These are phyloP conservation scores for Agriopis leucophaearia DNA, from an alignment of 2,888 invertebrate species.

Conservation along the genomic window DNA sequence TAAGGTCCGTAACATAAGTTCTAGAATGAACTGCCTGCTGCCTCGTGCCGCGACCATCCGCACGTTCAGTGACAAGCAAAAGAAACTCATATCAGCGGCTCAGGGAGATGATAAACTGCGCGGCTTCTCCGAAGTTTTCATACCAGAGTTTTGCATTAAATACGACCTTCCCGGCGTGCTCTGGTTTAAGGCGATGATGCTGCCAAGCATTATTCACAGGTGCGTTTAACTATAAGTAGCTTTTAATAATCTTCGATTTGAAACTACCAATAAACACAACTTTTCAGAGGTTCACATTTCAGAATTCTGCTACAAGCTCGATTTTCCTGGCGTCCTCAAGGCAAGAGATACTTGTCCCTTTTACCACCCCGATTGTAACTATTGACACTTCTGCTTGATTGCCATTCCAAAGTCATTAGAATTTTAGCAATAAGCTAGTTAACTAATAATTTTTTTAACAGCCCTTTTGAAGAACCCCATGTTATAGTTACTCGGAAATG, in stretches of 20 bases:
- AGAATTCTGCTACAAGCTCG: too few species aligned
- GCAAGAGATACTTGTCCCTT: too few species aligned
- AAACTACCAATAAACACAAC: too few species aligned
- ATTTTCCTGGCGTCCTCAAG: too few species aligned
- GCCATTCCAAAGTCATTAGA: too few species aligned
- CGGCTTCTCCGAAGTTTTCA: constrained; percentile 88
- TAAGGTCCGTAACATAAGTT: constrained; percentile 76
- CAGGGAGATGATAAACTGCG: constrained; percentile 81
- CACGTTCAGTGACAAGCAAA: constrained; percentile 70
- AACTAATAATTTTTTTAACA: too few species aligned
- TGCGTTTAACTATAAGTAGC: constrained; percentile 52
- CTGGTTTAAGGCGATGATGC: constrained; percentile 93
- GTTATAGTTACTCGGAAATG: too few species aligned
- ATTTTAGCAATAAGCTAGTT: too few species aligned
- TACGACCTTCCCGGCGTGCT: constrained; percentile 90
- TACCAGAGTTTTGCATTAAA: constrained; percentile 95
- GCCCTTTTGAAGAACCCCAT: too few species aligned
- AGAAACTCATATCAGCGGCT: constrained; percentile 61
- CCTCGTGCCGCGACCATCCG: constrained; percentile 75
- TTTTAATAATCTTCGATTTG: not conserved
- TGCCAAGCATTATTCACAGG: constrained; percentile 95
- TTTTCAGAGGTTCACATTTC: too few species aligned
- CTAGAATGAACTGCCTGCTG: constrained; percentile 78
- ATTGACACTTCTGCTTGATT: too few species aligned
- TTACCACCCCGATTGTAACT: too few species aligned